Evolutionary conservation across 2,113 vertebrate species (phyloP), one percentile per base, ranked within the genome.

Genomic region (Muscicapa adusta): DNA sequence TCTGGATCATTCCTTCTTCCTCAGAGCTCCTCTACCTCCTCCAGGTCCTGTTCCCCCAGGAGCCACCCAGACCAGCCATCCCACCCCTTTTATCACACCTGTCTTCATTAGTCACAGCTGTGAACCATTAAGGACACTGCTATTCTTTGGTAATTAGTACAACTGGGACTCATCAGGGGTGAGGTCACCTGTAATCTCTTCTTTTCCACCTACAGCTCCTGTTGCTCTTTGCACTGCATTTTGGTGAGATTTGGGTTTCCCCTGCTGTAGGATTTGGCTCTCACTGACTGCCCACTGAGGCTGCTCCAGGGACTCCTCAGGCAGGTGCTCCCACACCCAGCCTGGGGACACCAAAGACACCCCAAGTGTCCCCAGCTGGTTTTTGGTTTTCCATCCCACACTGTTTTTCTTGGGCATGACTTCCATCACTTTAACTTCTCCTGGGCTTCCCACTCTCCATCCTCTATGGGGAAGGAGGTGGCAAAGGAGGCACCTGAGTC

Each of bases 381-480:
- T 22, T 58, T 13, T 60, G 5, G 5, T 47, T 33, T 40, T 43
- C 26, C 40, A 8, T 43, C 85, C 25, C 13, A 19, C 1, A 0
- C 26, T 40, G 12, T 16, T 36, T 63, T 81, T 31, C 40, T 45
- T 65, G 50, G 50, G 20, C 29, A 9, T 15, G 17, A 19, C 33
- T n/a, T 26, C 31, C 19, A 42, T 56, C 25, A 31, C 50, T 73
- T 34, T 4, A 34, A 9, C 26, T 26, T 36, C 19, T 60, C 29
- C 47, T 38, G n/a, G 31, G 18, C 28, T 77, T 23, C 25, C 43
- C 60, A 54, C 28, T 72, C 36, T 75, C n/a, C 80, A 42, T 47
- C 36, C 36, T 71, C 26, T 29, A 8, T 31, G 54, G 34, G 51
- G 45, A 60, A 45, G 3, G 57, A 47, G 33, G n/a, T n/a, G n/a